phyloP scores from a whole-genome alignment of 2,797 vertebrate genomes.

The Threskiornis aethiopicus region DNA sequence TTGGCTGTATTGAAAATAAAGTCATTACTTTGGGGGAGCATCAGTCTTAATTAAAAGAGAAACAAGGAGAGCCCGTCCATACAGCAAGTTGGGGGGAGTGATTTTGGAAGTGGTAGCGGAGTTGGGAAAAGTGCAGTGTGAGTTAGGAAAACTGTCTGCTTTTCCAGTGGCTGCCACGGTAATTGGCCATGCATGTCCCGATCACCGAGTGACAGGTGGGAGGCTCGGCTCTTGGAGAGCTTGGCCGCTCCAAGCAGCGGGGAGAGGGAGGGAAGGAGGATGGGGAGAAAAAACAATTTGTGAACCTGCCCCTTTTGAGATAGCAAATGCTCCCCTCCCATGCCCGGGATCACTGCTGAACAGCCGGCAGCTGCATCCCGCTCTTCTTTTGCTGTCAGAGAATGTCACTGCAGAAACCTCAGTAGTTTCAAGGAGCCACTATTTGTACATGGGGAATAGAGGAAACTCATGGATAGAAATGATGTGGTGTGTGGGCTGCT shows the following conservation, averaged over 20 bases:
- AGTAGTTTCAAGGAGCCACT: background rate
- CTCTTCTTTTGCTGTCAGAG: background rate
- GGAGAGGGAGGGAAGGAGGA: background rate
- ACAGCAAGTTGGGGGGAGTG: background rate
- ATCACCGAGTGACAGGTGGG: background rate
- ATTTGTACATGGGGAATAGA: background rate
- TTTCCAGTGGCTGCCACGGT: constrained; percentile 4
- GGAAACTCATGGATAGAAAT: background rate
- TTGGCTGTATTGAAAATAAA: background rate
- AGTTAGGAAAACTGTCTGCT: background rate
- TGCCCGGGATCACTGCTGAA: background rate
- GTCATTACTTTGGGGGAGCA: background rate
- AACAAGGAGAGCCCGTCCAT: background rate
- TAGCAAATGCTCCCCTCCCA: background rate
- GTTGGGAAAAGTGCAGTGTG: background rate
- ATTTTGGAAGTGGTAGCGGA: background rate
- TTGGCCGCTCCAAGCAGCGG: background rate
- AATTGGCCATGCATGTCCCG: background rate
- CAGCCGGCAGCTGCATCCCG: background rate
- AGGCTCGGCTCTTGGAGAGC: background rate
- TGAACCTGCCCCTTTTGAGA: constrained; percentile 50
- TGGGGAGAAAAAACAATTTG: background rate
- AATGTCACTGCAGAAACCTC: background rate
- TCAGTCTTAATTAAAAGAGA: background rate
- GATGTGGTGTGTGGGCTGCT: background rate